Evolutionary conservation across 1,140 invertebrate species (phyloP).

Genomic region (Wasmannia auropunctata): DNA sequence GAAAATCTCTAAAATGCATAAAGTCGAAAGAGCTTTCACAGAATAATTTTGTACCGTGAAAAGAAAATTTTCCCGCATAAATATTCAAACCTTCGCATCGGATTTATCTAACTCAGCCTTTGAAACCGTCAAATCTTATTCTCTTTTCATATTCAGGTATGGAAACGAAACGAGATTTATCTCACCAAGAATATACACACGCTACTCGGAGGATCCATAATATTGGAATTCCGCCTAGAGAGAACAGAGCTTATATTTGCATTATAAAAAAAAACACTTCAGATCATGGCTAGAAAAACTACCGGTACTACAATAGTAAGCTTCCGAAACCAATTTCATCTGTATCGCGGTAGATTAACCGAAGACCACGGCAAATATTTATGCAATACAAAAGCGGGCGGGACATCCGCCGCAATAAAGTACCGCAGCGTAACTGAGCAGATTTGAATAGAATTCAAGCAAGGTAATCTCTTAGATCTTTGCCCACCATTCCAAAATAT

Average conservation of each 20-base stretch:
- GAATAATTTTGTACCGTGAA: not conserved
- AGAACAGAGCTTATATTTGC: conserved; percentile 6
- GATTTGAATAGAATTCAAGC: not conserved
- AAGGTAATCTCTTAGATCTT: too few species aligned
- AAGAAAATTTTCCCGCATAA: not conserved
- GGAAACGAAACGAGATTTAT: not conserved
- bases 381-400: not conserved
- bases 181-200: not conserved
- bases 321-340: not conserved
- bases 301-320: not conserved
- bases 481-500: not conserved
- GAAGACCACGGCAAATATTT: not conserved
- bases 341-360: not conserved
- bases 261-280: conserved; percentile 13
- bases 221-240: not conserved
- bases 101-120: not conserved
- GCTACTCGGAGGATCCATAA: not conserved
- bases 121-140: not conserved
- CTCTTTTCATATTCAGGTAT: not conserved
- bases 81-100: not conserved
- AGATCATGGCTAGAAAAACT: not conserved
- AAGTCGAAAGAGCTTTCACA: not conserved
- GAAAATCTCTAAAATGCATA: not conserved
- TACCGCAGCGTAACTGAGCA: not conserved
- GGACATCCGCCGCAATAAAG: not conserved